Evolutionary conservation across 2,797 vertebrate genomes (phyloP), one percentile per base, ranked within the genome.

Genomic region (Sitta carolinensis): DNA sequence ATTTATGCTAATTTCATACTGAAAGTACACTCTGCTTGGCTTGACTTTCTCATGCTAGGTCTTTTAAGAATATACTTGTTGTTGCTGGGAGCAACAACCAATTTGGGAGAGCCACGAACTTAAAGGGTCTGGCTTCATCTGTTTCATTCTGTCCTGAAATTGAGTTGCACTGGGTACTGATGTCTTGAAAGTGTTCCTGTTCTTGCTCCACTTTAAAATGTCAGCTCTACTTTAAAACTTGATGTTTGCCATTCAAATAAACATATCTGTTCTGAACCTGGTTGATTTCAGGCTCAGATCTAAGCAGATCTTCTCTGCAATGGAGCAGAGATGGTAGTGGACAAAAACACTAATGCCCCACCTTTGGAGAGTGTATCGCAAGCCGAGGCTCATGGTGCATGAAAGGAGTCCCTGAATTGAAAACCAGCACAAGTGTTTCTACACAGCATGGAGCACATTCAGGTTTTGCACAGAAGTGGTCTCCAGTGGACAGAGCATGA

Each of bases 1-100:
- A 91, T 94, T 95, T 96, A 91, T 74, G 77, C 20, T 97, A 95
- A 96, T 96, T 96, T 72, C 91, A 92, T 83, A 88, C 50, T 90
- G 68, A 90, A 96, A 96, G 68, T 74, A 21, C 43, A 54, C 25
- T 76, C 18, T 0, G 18, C 42, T 73, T 32, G 2, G 55, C 73
- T 87, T 76, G 63, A 23, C 54, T 93, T 91, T 61, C 23, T 51
- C 50, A 89, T 32, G 0, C 34, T 67, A 85, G 67, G 50, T 63
- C 58, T 59, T 89, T 76, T 54, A 85, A 89, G 94, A 77, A 82
- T 78, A 64, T 70, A 87, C 58, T 82, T 91, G 76, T 73, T 62
- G 61, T 94, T 91, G 34, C 57, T 74, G 18, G 26, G 21, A 89
- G 58, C 13, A 88, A 38, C 5, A 3, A 0, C 61, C 76, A 34